phyloP scores from a whole-genome alignment of 2,888 invertebrate species.

The Melinopterus prodromus region DNA sequence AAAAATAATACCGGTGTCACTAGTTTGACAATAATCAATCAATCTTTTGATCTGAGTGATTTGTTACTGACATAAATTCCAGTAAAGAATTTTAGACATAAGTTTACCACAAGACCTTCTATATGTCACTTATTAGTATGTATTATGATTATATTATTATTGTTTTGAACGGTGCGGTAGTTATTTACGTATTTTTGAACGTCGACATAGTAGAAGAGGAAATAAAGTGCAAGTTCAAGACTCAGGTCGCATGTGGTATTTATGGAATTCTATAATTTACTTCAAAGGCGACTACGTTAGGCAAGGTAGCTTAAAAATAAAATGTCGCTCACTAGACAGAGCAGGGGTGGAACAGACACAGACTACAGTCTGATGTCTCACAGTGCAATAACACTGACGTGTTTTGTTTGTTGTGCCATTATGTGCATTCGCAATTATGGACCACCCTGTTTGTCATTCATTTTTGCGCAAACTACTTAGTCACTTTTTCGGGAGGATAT shows the following conservation, averaged over 20 bases:
- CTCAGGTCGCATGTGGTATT: slow-evolving; percentile 13
- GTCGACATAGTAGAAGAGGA: background rate
- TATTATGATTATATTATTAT: background rate
- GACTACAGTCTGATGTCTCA: background rate
- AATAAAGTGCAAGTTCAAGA: slow-evolving; percentile 4
- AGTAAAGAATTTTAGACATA: no score
- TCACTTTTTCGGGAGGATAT: no score
- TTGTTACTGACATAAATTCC: no score
- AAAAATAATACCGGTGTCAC: no score
- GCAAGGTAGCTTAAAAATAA: slow-evolving; percentile 22
- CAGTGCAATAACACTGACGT: background rate
- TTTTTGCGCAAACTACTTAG: background rate
- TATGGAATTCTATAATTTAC: slow-evolving; percentile 25
- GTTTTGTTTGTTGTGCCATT: slow-evolving; percentile 4
- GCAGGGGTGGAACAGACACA: background rate
- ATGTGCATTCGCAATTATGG: background rate
- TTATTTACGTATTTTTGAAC: background rate
- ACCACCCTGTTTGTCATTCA: background rate
- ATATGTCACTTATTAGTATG: background rate
- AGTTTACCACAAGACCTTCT: background rate
- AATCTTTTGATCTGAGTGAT: no score
- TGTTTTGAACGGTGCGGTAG: slow-evolving; percentile 28
- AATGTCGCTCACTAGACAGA: background rate
- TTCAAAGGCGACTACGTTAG: slow-evolving; percentile 11
- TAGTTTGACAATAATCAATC: no score